These are phyloP conservation scores for Cephus runcator DNA, from an alignment of 2,888 invertebrate species.

Conservation along the genomic window DNA sequence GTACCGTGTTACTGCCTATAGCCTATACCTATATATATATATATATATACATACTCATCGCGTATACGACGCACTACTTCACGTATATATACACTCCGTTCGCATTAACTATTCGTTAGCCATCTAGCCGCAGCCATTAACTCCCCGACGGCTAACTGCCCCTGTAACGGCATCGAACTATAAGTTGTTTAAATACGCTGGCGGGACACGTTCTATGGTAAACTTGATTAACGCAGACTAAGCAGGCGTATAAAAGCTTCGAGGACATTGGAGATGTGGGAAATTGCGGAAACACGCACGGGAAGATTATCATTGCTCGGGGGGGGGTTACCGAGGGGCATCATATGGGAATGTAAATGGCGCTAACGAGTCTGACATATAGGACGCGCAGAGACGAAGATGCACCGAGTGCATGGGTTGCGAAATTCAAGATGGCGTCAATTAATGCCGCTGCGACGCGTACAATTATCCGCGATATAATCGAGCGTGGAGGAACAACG, in stretches of 20 bases:
- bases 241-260: too few relatives aligned
- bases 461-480: too few relatives aligned
- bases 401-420: background rate
- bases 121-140: background rate
- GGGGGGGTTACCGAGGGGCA: too few relatives aligned
- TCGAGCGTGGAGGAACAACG: too few relatives aligned
- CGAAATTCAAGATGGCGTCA: background rate
- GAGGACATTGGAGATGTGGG: background rate
- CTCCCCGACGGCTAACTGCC: background rate
- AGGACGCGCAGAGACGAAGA: too few relatives aligned
- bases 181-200: background rate
- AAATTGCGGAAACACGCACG: background rate
- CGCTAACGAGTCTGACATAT: background rate
- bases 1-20: too few relatives aligned
- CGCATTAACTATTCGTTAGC: background rate
- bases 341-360: constrained; percentile 46
- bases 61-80: background rate
- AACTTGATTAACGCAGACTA: background rate
- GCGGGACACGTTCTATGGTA: background rate
- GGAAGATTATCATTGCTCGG: background rate
- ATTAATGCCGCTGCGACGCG: too few relatives aligned
- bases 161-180: background rate
- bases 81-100: background rate
- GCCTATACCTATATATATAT: too few relatives aligned
- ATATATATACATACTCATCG: too few relatives aligned